Evolutionary conservation across 2,888 invertebrate genomes (phyloP), one percentile per base, ranked within the genome.

Genomic region (Sarcophaga subvicina): DNA sequence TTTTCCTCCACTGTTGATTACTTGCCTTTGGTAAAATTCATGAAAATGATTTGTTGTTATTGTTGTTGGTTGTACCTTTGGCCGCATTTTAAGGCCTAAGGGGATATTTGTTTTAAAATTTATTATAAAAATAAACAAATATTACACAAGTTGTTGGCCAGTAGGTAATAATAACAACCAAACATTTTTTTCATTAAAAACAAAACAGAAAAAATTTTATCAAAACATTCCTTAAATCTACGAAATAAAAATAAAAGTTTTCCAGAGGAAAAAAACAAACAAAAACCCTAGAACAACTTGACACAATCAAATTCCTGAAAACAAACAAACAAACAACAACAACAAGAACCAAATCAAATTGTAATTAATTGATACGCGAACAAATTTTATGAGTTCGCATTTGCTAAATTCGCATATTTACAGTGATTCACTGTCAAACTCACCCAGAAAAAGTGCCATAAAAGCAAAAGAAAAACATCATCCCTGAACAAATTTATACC

Each of bases 281-380:
- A 37, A n/a, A 49, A 47, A 60, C 14, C 3, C 11, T 11, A 47
- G 17, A 14, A 37, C 54, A 25, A 25, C 8, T 11, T 10, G 1
- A 14, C 63, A 25, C 37, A 72, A 63, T 77, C 80, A 60, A 70
- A 73, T 49, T 80, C 49, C 25, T 22, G 14, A 11, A 62, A 62
- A 47, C 37, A 37, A 37, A 37, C 6, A 37, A 37, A 37, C 37
- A 37, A 27, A 37, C 37, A 37, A 37, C 37, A 37, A 37, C 37
- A 37, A 49, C 2, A 14, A 49, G 14, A 77, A 49, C 59, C 54
- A 70, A 59, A 85, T 59, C 27, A 81, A 72, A 76, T 54, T 80
- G 66, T 66, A 73, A 64, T 73, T 70, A 73, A 70, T 73, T 78
- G 73, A 66, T 59, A 54, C 60, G 20, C 70, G 62, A 12, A 45